Percentiles rank a stretch among this genome's conserved stretches.
These are phyloP conservation scores for Toxostoma redivivum DNA, from an alignment of 2,113 vertebrate species.

Conservation along the genomic window DNA sequence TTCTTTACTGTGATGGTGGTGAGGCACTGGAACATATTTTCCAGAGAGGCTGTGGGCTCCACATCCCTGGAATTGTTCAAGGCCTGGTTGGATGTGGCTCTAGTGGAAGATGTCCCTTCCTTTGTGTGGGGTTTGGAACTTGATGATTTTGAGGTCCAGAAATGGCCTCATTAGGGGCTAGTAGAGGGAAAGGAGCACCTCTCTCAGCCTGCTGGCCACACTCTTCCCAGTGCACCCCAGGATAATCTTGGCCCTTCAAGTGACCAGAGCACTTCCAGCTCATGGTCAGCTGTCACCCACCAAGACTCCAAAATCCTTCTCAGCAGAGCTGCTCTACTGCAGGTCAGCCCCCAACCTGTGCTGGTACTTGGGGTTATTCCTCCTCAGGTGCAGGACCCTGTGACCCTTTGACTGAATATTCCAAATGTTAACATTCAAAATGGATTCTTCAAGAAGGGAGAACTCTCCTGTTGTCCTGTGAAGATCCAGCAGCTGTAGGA, in stretches of 20 bases:
- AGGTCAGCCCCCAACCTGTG: not conserved
- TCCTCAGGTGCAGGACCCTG: not conserved
- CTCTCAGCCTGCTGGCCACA: not conserved
- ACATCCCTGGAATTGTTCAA: not conserved
- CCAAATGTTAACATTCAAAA: not conserved
- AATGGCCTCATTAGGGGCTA: not conserved
- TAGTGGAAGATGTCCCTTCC: not conserved
- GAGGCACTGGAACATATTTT: not conserved
- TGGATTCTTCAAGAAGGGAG: not conserved
- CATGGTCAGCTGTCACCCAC: not conserved
- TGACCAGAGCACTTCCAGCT: not conserved
- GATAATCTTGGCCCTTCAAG: not conserved
- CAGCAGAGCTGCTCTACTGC: not conserved
- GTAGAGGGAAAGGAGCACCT: not conserved
- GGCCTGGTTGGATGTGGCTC: not conserved
- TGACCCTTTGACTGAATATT: not conserved
- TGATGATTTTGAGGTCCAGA: rapidly evolving
- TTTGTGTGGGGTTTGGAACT: not conserved
- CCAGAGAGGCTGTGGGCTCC: too few relatives aligned
- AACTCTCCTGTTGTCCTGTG: not conserved
- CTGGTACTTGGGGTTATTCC: not conserved
- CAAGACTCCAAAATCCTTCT: not conserved
- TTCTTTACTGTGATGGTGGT: not conserved
- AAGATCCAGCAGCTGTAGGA: not conserved
- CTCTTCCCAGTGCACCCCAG: not conserved